A percentile compares a stretch with the other conserved stretches of the same genome.
These are phyloP conservation scores for Periophthalmus modestus DNA, from an alignment of 2,113 vertebrate genomes.

Conservation along the genomic window DNA sequence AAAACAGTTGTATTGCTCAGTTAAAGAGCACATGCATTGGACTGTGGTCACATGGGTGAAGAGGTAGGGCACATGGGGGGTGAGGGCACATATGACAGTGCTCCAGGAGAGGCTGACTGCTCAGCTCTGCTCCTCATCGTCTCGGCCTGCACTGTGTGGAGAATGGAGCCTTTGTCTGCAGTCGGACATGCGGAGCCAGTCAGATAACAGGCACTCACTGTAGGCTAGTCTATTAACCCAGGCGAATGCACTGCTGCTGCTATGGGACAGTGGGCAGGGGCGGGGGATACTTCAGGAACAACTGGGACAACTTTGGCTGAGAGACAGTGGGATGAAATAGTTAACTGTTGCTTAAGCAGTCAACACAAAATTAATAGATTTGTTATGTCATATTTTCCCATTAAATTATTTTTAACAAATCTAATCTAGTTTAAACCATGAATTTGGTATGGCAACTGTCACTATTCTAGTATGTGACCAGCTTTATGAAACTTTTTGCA, in stretches of 20 bases:
- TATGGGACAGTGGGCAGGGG: constrained; percentile 17
- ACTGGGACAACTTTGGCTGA: constrained; percentile 7
- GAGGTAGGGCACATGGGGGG: constrained; percentile 21
- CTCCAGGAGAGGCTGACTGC: constrained; percentile 68
- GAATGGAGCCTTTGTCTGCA: constrained; percentile 73
- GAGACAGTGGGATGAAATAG: not conserved
- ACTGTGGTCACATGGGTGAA: constrained; percentile 64
- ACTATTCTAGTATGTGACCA: no score
- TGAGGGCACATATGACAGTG: constrained; percentile 56
- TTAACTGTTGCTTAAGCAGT: not conserved
- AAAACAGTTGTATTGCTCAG: not conserved
- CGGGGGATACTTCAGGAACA: constrained; percentile 10
- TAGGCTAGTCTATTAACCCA: constrained; percentile 31
- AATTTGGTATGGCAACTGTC: no score
- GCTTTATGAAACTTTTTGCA: no score
- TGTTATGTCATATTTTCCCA: no score
- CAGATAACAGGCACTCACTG: not conserved
- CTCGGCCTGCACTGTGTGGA: constrained; percentile 44
- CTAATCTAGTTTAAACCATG: no score
- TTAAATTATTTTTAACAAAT: no score
- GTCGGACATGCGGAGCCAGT: constrained; percentile 25
- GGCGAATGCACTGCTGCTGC: constrained; percentile 54
- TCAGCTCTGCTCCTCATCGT: constrained; percentile 30
- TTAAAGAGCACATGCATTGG: no score
- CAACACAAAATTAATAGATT: not conserved